Percentiles rank a stretch among this genome's conserved stretches.
Conservation (phyloP, 2,888 invertebrate species). For the Drosophila rubida region DNA sequence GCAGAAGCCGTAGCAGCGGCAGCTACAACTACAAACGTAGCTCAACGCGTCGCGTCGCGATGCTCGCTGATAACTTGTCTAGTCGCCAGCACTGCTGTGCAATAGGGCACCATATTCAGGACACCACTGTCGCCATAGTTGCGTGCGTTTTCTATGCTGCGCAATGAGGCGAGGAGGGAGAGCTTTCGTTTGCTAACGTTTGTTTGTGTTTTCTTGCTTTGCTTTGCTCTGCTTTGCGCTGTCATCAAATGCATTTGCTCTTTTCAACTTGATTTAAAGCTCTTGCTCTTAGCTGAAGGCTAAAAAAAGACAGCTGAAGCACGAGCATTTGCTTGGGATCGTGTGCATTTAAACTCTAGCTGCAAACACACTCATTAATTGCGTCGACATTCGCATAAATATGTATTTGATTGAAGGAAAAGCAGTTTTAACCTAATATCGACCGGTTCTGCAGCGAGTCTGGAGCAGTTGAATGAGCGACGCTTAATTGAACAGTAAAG, state of each 20-base stretch:
- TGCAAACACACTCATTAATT: background rate
- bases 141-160: constrained; percentile 34
- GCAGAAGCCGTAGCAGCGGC: background rate
- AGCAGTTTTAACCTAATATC: constrained; percentile 6
- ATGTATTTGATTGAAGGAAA: background rate
- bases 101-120: constrained; percentile 34
- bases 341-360: background rate
- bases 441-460: constrained; percentile 7
- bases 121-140: constrained; percentile 38
- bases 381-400: background rate
- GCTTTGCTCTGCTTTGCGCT: constrained; percentile 7
- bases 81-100: constrained; percentile 21
- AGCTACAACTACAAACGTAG: constrained; percentile 48
- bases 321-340: background rate
- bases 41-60: constrained; percentile 43
- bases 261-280: constrained; percentile 19
- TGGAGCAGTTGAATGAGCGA: constrained; percentile 8
- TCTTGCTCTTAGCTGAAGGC: constrained; percentile 1
- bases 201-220: constrained; percentile 8
- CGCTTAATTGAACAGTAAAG: constrained; percentile 18
- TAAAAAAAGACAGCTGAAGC: background rate
- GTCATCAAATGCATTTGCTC: constrained; percentile 28
- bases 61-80: constrained; percentile 45
- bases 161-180: constrained; percentile 7
- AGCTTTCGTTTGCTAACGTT: constrained; percentile 24